These are phyloP conservation scores for Pica pica DNA, from an alignment of 2,113 vertebrate genomes.

Conservation along the genomic window DNA sequence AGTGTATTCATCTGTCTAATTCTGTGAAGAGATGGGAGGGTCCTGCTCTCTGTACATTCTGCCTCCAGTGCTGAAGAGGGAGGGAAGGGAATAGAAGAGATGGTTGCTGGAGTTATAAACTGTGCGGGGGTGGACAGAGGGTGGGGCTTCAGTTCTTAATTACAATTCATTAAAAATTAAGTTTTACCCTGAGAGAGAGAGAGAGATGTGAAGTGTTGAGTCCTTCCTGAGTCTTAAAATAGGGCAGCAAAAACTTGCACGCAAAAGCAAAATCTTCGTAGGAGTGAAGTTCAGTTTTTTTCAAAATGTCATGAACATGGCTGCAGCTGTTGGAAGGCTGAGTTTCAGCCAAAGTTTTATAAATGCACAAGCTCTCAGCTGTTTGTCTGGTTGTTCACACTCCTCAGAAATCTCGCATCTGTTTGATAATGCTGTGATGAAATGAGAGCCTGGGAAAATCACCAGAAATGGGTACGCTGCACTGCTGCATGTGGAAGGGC, in stretches of 20 bases:
- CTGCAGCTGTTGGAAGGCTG: slow-evolving; percentile 23
- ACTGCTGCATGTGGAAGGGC: background rate
- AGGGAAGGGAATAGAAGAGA: background rate
- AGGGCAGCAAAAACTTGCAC: background rate
- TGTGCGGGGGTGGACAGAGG: background rate
- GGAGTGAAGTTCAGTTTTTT: background rate
- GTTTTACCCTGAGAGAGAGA: background rate
- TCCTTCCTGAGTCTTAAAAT: slow-evolving; percentile 18
- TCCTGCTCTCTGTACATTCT: background rate
- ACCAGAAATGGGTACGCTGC: background rate
- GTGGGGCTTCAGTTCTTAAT: background rate
- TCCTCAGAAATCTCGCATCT: background rate
- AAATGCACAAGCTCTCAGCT: background rate
- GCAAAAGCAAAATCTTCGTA: background rate
- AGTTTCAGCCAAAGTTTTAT: background rate
- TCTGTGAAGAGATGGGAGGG: background rate
- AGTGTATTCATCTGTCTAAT: background rate
- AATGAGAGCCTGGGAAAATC: background rate
- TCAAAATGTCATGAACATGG: background rate
- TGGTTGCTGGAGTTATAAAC: background rate
- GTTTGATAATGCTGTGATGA: background rate
- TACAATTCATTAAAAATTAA: slow-evolving; percentile 40
- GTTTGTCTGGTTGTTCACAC: background rate
- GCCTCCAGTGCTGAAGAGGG: background rate
- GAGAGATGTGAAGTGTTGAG: background rate